Conservation (phyloP, 2,113 vertebrate genomes). For the Puffinus mauretanicus region DNA sequence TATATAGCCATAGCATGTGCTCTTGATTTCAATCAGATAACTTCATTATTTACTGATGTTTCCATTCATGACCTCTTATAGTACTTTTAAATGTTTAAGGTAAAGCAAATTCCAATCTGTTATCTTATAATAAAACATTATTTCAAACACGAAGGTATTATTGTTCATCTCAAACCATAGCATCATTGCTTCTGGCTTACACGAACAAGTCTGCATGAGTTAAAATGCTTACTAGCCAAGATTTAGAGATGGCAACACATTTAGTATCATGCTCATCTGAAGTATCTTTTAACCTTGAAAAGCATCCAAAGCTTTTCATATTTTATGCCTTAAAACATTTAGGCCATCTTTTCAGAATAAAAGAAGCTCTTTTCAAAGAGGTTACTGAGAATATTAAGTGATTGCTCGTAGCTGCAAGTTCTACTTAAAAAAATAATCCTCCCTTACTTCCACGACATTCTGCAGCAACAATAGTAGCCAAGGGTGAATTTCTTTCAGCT, state of each 20-base stretch:
- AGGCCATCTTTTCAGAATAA: not conserved
- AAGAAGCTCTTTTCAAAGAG: not conserved
- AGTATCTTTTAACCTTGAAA: not conserved
- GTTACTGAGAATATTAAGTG: not conserved
- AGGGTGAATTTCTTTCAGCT: not conserved
- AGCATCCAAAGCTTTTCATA: not conserved
- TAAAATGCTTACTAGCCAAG: not conserved
- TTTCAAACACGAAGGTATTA: not conserved
- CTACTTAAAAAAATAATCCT: not conserved
- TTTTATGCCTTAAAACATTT: not conserved
- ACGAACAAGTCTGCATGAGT: not conserved
- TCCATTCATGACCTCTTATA: not conserved
- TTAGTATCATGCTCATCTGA: not conserved
- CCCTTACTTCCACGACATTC: not conserved
- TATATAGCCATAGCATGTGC: not conserved
- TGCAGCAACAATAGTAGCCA: not conserved
- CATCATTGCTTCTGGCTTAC: not conserved
- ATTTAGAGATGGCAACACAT: not conserved
- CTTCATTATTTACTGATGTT: not conserved
- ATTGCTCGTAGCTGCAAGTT: not conserved
- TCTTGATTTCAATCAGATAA: not conserved
- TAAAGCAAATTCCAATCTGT: not conserved
- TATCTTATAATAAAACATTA: not conserved
- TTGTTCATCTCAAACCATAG: not conserved
- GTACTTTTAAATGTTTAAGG: not conserved